Base-by-base conservation (phyloP, 2,888 invertebrate genomes). In the Volucella zonaria region DNA sequence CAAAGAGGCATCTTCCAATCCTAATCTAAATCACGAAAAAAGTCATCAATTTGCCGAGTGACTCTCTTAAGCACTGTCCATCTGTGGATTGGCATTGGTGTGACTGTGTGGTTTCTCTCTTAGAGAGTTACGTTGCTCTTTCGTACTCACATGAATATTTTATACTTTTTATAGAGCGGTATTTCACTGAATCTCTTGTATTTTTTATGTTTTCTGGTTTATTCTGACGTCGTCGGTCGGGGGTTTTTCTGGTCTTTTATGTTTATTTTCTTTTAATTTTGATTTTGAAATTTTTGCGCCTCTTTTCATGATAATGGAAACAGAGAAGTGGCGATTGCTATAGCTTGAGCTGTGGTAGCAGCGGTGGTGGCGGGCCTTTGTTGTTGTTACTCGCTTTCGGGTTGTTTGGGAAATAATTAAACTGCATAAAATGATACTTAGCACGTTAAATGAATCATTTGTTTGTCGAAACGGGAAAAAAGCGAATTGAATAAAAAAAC, bases 381-480 rank as follows among this genome's bases (percentile, higher is more conserved):
- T 54, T 68, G 68, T 62, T 68, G 62, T 40, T 52, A 11, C 14
- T 47, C 18, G 74, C 54, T 56, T 47, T 49, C 18, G 11, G 54
- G 42, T 51, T 78, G 77, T 70, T 62, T 70, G 77, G 62, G 77
- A 70, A 78, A 71, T 70, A 78, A 71, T 78, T 78, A 78, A 78
- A 70, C 70, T 78, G 77, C 77, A 78, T 78, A 70, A 70, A 78
- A 78, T 51, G 77, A 71, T 78, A 78, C 77, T 70, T 70, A 71
- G 77, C 68, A 76, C 76, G 64, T 71, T 78, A 78, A 78, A 70
- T 78, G 62, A 78, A 45, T 78, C 77, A 71, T 70, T 78, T 71
- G 77, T 78, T 70, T 70, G 62, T 70, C 68, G 54, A 64, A 64
- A 78, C 77, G 43, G 62, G 43, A 18, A 38, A 61, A 40, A 52